Conservation (phyloP, 2,113 vertebrate species). For the Boulengeromyrus knoepffleri region DNA sequence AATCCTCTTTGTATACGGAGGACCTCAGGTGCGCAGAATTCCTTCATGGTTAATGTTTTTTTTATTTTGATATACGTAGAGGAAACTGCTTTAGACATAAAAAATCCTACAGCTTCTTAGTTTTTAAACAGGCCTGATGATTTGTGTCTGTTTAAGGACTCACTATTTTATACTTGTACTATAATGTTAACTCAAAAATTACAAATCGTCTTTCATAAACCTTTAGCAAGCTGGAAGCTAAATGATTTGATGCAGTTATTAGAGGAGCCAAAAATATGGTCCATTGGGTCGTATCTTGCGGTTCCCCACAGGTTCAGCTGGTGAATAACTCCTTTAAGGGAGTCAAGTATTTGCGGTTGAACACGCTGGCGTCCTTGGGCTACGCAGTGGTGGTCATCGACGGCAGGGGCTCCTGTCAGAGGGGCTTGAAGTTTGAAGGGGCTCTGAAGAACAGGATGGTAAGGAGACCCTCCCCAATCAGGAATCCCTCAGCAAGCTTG, state of each 20-base stretch:
- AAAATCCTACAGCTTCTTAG: background rate
- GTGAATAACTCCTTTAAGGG: constrained; percentile 98
- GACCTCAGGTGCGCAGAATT: constrained; percentile 75
- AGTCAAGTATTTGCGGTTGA: constrained; percentile 89
- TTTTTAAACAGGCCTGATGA: background rate
- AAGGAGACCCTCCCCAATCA: constrained; percentile 19
- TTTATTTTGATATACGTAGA: background rate
- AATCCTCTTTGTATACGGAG: constrained; percentile 89
- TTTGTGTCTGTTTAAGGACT: background rate
- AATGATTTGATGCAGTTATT: background rate
- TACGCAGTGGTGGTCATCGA: constrained; percentile 94
- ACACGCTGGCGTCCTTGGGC: constrained; percentile 86
- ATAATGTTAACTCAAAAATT: background rate
- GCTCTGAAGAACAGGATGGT: constrained; percentile 97
- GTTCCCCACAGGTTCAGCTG: constrained; percentile 75
- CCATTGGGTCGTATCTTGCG: background rate
- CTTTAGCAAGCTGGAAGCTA: background rate
- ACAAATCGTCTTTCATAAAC: background rate
- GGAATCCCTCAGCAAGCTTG: background rate
- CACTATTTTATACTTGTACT: background rate
- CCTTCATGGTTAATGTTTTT: background rate
- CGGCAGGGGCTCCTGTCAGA: constrained; percentile 86
- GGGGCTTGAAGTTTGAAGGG: constrained; percentile 89
- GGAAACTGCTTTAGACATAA: background rate
- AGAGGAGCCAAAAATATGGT: background rate